Base-by-base conservation (phyloP, 92 coral and sea anemone species). In the Virgularia gustaviana region DNA sequence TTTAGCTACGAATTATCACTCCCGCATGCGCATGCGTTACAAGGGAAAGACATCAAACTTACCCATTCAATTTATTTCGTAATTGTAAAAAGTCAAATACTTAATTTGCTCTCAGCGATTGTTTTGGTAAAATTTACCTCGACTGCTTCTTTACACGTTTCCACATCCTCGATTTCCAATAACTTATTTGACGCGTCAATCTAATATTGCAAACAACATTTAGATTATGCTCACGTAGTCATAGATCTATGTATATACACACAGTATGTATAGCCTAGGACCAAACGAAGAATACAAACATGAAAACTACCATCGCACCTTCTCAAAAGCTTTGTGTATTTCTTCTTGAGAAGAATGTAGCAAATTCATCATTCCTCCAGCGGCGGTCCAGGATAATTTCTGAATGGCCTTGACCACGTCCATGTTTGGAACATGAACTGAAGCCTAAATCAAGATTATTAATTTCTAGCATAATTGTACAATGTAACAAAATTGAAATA, bases 301-400 rank as follows among this genome's bases (percentile, higher is more conserved):
- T n/a, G n/a, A n/a, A n/a, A n/a, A n/a, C n/a, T n/a, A n/a, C n/a
- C n/a, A n/a, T n/a, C n/a, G n/a, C 44, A 92, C 98, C 96, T 92
- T 92, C 67, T 92, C 98, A 44, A 86, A 88, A 6, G 76, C 88
- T 76, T 82, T 92, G 79, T 89, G 96, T 53, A 92, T 89, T 60
- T 92, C 98, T 57, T 92, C 98, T 67, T 83, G 82, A 22, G 90
- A 56, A 19, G 86, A 85, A 64, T 87, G 88, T 57, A 90, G 65
- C 32, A 92, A 66, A 39, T 88, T 85, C 41, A 92, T 65, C 75
- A 84, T 84, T 29, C 98, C 98, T 6, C 86, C 94, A 0, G 94
- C 92, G 25, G 96, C 86, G 16, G 87, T 91, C 98, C 98, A 92
- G 0, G 98, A 90, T n/a, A 92, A 71, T 76, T 83, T 83, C 80